These are phyloP conservation scores for Tauraco hartlaubi DNA, from an alignment of 2,797 vertebrate species.

Conservation along the genomic window DNA sequence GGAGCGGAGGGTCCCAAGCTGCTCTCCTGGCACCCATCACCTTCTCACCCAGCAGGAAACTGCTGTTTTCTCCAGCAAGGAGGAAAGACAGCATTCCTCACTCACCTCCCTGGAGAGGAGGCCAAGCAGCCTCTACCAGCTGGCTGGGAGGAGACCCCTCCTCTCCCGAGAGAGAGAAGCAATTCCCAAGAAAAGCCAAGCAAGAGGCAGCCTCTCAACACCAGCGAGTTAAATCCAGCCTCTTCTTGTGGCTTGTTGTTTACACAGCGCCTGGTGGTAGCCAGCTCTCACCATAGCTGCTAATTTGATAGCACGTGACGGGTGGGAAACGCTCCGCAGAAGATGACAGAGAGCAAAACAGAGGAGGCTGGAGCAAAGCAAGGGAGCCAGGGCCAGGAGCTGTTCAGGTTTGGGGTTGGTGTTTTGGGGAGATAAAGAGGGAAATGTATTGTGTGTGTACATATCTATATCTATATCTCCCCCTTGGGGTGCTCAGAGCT, in stretches of 20 bases:
- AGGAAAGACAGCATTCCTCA: background rate
- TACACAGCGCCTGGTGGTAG: background rate
- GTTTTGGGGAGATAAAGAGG: background rate
- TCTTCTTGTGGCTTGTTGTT: background rate
- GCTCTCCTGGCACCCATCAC: background rate
- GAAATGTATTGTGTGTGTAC: too few species aligned
- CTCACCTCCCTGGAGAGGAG: background rate
- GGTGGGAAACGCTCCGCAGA: background rate
- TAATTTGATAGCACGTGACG: background rate
- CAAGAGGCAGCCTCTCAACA: background rate
- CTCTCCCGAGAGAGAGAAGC: background rate
- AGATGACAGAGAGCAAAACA: background rate
- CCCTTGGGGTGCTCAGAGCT: background rate
- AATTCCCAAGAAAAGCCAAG: background rate
- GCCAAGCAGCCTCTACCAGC: background rate
- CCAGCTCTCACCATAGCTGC: background rate
- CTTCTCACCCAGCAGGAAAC: background rate
- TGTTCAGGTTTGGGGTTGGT: background rate
- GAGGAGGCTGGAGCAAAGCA: background rate
- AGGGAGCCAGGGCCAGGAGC: accelerated
- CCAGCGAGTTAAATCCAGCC: background rate
- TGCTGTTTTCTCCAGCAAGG: background rate
- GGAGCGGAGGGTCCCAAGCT: background rate
- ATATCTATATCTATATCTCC: too few species aligned
- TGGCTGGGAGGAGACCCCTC: background rate